Percentiles rank a stretch among this genome's conserved stretches.
phyloP scores from a whole-genome alignment of 2,888 invertebrate species.

The Deilephila porcellus region DNA sequence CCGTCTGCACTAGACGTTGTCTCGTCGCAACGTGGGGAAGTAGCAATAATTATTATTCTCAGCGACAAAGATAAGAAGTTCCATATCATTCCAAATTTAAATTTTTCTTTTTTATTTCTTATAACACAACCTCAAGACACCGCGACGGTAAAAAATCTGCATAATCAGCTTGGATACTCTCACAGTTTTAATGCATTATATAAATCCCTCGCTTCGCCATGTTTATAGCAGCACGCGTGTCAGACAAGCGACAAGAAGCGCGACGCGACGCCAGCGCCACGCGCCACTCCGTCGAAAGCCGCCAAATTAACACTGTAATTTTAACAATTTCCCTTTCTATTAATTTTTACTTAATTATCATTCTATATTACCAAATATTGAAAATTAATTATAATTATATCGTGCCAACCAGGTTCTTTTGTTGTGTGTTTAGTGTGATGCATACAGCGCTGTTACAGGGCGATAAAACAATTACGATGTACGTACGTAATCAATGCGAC shows the following conservation, averaged over 20 bases:
- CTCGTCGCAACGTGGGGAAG: no score
- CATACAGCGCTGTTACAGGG: conserved; percentile 3
- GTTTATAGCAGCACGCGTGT: conserved; percentile 11
- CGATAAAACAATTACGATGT: conserved; percentile 63
- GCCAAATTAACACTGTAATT: conserved; percentile 54
- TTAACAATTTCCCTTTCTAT: conserved; percentile 51
- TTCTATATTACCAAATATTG: neutral
- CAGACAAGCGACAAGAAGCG: conserved; percentile 2
- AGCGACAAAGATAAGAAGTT: no score
- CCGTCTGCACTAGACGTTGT: no score
- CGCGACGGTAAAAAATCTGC: neutral
- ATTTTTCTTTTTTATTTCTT: neutral
- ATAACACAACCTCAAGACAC: neutral
- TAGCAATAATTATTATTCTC: no score
- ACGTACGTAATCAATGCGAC: conserved; percentile 52
- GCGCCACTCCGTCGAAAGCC: conserved; percentile 40
- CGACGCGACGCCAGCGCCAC: conserved; percentile 27
- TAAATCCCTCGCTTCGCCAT: conserved; percentile 11
- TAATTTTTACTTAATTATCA: conserved; percentile 58
- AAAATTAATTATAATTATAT: neutral
- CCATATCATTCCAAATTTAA: no score
- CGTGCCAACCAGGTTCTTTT: neutral
- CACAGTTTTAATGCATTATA: neutral
- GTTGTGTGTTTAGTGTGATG: conserved; percentile 12
- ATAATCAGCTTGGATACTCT: neutral